These are phyloP conservation scores for Caenorhabditis virilis DNA, from an alignment of 2,888 invertebrate genomes.

Conservation along the genomic window DNA sequence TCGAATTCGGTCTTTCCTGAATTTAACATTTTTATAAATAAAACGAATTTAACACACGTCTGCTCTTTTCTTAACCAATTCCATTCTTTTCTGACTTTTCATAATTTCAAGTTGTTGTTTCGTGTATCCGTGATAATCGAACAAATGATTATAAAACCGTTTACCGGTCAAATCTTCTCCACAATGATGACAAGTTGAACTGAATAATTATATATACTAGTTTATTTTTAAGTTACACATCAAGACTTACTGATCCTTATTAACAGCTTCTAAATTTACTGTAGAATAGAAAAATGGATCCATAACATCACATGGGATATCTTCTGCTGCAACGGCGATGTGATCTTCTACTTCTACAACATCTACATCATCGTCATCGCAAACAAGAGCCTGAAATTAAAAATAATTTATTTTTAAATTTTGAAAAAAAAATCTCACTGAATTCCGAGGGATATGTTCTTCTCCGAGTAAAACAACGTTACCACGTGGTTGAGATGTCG, in stretches of 20 bases:
- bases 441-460: too few species aligned
- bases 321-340: not conserved
- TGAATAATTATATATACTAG: conserved; percentile 5
- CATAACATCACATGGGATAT: conserved; percentile 20
- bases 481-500: too few species aligned
- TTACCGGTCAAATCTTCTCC: conserved; percentile 18
- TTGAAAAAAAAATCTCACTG: too few species aligned
- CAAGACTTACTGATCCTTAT: conserved; percentile 27
- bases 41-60: not conserved
- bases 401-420: too few species aligned
- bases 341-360: conserved; percentile 1
- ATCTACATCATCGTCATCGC: conserved; percentile 1
- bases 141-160: conserved; percentile 40
- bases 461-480: too few species aligned
- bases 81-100: conserved; percentile 28
- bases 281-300: conserved; percentile 7
- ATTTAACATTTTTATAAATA: not conserved
- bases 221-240: not conserved
- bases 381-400: not conserved
- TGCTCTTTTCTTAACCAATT: conserved; percentile 6
- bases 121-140: conserved; percentile 37
- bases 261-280: conserved; percentile 9
- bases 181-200: conserved; percentile 23
- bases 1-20: conserved; percentile 7
- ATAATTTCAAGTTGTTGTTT: conserved; percentile 32